Evolutionary conservation across 92 coral and sea anemone species (phyloP).

Genomic region (Zoanthus sociatus): DNA sequence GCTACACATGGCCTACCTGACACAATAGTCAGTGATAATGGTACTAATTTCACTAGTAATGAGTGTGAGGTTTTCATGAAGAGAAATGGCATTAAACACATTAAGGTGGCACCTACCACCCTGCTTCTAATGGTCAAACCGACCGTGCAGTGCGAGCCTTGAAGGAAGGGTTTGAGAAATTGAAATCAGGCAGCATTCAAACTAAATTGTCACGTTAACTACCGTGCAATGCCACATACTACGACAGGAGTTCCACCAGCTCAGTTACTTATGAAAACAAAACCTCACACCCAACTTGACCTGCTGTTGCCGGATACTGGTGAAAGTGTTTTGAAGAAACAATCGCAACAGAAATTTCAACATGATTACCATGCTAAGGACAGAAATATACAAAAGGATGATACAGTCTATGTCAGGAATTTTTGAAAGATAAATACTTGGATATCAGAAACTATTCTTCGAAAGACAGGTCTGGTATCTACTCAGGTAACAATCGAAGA

Average conservation of each 20-base stretch:
- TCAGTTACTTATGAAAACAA: no score
- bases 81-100: no score
- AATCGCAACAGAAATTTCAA: slow-evolving; percentile 61
- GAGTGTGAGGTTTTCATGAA: no score
- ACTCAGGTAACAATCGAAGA: slow-evolving; percentile 51
- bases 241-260: no score
- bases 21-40: neutral
- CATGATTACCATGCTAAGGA: slow-evolving; percentile 72
- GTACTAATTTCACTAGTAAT: slow-evolving; percentile 45
- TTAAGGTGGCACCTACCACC: no score
- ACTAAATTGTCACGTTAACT: no score
- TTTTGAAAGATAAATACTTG: slow-evolving; percentile 59
- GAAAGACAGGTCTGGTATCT: slow-evolving; percentile 65
- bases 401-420: slow-evolving; percentile 54
- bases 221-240: no score
- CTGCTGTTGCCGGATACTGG: slow-evolving; percentile 54
- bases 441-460: slow-evolving; percentile 59
- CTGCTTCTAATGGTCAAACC: no score
- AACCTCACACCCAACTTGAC: no score
- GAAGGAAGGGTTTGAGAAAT: no score
- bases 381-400: slow-evolving; percentile 50
- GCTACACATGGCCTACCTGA: slow-evolving; percentile 57
- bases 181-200: no score
- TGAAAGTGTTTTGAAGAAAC: slow-evolving; percentile 52
- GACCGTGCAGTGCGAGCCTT: no score